phyloP scores from a whole-genome alignment of 2,113 vertebrate genomes.

The Leptodactylus fuscus region DNA sequence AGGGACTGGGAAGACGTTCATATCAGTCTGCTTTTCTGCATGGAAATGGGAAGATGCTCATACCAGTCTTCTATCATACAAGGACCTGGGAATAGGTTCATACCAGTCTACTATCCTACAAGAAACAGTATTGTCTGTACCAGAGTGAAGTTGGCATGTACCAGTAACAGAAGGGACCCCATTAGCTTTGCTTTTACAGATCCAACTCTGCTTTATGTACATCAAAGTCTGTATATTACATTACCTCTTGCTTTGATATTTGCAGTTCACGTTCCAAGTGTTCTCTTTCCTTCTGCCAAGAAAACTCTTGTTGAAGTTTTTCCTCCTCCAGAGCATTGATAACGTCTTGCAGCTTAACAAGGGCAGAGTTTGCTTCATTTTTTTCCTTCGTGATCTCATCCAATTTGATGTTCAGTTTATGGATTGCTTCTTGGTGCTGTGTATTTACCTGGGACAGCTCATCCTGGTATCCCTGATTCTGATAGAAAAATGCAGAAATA shows the following conservation, averaged over 20 bases:
- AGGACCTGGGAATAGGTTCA: too few species aligned
- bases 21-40: too few species aligned
- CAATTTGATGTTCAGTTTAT: constrained; percentile 70
- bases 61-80: too few species aligned
- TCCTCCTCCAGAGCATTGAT: constrained; percentile 63
- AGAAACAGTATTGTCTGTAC: too few species aligned
- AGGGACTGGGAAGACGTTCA: too few species aligned
- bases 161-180: too few species aligned
- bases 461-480: constrained; percentile 68
- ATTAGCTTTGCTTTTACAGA: too few species aligned
- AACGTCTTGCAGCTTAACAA: constrained; percentile 66
- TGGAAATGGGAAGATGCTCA: too few species aligned
- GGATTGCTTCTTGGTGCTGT: constrained; percentile 66
- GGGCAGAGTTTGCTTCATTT: constrained; percentile 64
- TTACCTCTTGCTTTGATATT: constrained; percentile 71
- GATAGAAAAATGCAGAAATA: too few species aligned
- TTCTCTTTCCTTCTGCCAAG: constrained; percentile 66
- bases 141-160: too few species aligned
- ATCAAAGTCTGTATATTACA: too few species aligned
- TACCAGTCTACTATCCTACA: too few species aligned
- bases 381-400: constrained; percentile 56
- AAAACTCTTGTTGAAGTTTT: constrained; percentile 64
- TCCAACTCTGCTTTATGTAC: not conserved
- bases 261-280: constrained; percentile 70
- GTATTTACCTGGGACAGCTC: constrained; percentile 74